Evolutionary conservation across 2,797 vertebrate genomes (phyloP).

Genomic region (Emydoidea blandingii): DNA sequence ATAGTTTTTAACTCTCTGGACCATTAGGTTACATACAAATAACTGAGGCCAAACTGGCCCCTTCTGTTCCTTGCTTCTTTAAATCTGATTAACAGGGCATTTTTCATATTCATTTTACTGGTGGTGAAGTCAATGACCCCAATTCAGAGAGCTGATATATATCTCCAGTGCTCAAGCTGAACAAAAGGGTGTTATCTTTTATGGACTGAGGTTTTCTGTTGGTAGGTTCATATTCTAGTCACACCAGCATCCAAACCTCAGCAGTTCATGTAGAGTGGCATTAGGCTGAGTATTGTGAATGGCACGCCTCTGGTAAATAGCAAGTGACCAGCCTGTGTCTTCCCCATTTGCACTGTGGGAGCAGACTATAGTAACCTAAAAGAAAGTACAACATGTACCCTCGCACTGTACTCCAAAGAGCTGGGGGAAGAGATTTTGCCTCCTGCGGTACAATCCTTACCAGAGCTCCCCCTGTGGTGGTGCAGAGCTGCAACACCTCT

Average conservation of each 20-base stretch:
- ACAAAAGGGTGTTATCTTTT: conserved; percentile 1
- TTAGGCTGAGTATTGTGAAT: not conserved
- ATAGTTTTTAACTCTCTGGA: not conserved
- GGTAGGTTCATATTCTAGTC: not conserved
- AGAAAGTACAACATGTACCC: not conserved
- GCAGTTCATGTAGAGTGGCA: not conserved
- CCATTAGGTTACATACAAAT: not conserved
- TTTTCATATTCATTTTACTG: conserved; percentile 16
- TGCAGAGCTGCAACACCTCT: not conserved
- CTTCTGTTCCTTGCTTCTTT: not conserved
- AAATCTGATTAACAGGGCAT: conserved; percentile 13
- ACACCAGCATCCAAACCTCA: not conserved
- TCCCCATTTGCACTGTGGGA: not conserved
- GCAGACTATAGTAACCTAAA: not conserved
- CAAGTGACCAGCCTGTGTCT: not conserved
- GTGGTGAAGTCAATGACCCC: not conserved
- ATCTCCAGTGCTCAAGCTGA: not conserved
- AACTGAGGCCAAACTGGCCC: not conserved
- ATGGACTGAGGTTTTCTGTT: not conserved
- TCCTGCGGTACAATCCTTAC: not conserved
- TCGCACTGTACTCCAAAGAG: not conserved
- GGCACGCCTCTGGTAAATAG: not conserved
- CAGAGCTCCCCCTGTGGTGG: too few relatives aligned
- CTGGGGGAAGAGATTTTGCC: not conserved
- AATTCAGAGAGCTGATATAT: not conserved